Percentiles rank a stretch among this genome's conserved stretches.
These are phyloP conservation scores for Promerops cafer DNA, from an alignment of 2,113 vertebrate species.

Conservation along the genomic window DNA sequence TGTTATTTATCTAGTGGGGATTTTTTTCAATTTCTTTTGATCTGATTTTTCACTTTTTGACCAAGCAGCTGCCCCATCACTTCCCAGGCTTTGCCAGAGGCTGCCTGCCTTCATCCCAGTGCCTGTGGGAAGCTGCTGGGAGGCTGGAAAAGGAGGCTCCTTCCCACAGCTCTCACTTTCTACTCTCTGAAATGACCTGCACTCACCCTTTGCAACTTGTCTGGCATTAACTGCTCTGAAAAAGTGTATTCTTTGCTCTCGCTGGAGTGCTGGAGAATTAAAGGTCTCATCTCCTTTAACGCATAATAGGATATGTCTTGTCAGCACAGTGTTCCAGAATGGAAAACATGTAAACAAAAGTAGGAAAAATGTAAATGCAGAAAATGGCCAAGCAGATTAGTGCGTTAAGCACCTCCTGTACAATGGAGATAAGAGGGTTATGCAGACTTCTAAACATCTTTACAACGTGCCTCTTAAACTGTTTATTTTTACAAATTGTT, in stretches of 20 bases:
- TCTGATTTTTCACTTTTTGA: neutral
- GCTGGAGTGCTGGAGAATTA: constrained; percentile 21
- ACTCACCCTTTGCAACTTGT: neutral
- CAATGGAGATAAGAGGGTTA: constrained; percentile 54
- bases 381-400: constrained; percentile 63
- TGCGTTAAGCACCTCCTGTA: constrained; percentile 62
- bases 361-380: constrained; percentile 52
- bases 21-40: neutral
- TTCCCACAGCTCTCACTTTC: neutral
- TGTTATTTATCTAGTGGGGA: neutral
- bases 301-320: constrained; percentile 51
- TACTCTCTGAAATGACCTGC: neutral
- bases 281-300: constrained; percentile 51
- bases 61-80: neutral
- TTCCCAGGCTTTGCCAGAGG: neutral
- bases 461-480: constrained; percentile 28
- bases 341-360: constrained; percentile 63
- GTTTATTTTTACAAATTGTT: constrained; percentile 53
- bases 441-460: constrained; percentile 45
- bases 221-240: neutral
- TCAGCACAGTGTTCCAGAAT: constrained; percentile 46
- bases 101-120: neutral
- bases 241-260: neutral
- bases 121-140: neutral
- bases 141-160: neutral